Conservation (phyloP, 2,113 vertebrate species). For the Chrysochloris asiatica region DNA sequence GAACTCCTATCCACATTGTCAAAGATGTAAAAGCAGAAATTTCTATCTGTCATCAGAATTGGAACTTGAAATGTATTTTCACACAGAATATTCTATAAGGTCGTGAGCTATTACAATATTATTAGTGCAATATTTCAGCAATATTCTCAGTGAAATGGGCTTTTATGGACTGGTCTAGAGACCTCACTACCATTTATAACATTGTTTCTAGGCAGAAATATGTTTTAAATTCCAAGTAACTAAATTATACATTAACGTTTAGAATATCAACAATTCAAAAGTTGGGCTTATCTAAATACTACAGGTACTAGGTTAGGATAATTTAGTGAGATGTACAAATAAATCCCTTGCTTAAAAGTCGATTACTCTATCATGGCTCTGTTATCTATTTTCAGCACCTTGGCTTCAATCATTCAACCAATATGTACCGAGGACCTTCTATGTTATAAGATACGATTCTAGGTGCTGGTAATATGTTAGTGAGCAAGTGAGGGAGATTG, state of each 20-base stretch:
- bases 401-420: not conserved
- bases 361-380: not conserved
- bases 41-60: not conserved
- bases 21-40: slow-evolving; percentile 24
- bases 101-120: slow-evolving; percentile 18
- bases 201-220: slow-evolving; percentile 44
- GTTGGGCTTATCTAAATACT: slow-evolving; percentile 18
- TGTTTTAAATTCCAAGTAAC: slow-evolving; percentile 57
- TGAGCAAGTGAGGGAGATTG: not conserved
- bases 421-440: not conserved
- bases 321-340: slow-evolving; percentile 29
- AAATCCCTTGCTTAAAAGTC: slow-evolving; percentile 16
- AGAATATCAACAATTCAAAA: slow-evolving; percentile 28
- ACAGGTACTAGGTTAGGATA: slow-evolving; percentile 28
- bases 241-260: slow-evolving; percentile 36
- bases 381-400: not conserved
- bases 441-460: not conserved
- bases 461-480: not conserved
- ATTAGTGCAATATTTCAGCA: slow-evolving; percentile 46
- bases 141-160: slow-evolving; percentile 25
- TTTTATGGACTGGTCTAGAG: slow-evolving; percentile 52
- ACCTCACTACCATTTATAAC: slow-evolving; percentile 39
- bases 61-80: slow-evolving; percentile 38
- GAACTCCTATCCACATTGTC: not conserved
- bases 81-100: slow-evolving; percentile 48